Base-by-base conservation (phyloP, 1,140 invertebrate genomes). In the Heliconius eleuchia region DNA sequence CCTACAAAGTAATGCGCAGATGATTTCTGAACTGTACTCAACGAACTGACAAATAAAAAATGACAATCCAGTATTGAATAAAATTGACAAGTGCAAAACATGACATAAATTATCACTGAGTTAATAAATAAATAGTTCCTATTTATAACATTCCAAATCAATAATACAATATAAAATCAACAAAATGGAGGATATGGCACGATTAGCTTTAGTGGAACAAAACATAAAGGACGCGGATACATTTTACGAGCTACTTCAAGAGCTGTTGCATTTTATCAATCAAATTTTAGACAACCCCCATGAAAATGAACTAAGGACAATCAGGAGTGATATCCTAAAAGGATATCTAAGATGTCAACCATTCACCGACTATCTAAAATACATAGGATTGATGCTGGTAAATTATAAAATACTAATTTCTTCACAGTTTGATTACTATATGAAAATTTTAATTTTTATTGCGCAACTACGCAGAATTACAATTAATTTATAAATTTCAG, bases 111-210 rank as follows among this genome's bases (percentile, higher is more conserved):
- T 27, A 78, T 73, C 77, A 82, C 71, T 73, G 71, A 70, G 76
- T 71, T 80, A 82, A 82, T 70, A 80, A 66, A 78, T 73, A 77
- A 77, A 82, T 78, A 78, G 77, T 77, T 71, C 57, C 42, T 18
- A 52, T 77, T 37, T 19, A 42, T 71, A 71, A 80, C 78, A 83
- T 81, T 82, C 74, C 76, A 76, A 72, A 80, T 42, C 76, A 80
- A 73, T 79, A 73, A 79, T 82, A 82, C 55, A 71, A 76, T 80
- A 78, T 66, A 70, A 55, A 71, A 78, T 72, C 30, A 11, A 66
- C 80, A 91, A 80, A 84, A 94, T 94, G 92, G 92, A 94, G 77
- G 91, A 93, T 73, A 91, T 88, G 84, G 91, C 91, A 4, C 86
- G 91, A 39, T 82, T 94, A 74, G 92, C 92, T 77, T 73, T 91